phyloP scores from a whole-genome alignment of 2,888 invertebrate genomes.

The Cenopis cana region DNA sequence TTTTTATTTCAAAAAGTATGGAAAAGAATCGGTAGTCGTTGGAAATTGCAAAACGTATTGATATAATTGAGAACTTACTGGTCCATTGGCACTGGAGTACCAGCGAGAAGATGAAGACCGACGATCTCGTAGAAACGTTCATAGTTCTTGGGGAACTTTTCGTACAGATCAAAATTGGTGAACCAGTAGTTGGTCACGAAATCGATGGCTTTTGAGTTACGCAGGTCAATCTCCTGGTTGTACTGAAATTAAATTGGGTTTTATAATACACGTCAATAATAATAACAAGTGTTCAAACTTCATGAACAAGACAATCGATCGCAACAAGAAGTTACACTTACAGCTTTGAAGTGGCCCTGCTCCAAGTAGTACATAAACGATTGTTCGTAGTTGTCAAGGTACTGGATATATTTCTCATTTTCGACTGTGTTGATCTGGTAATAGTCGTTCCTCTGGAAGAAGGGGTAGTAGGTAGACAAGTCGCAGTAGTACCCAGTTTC shows the following conservation, averaged over 20 bases:
- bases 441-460: conserved; percentile 85
- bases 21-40: no score
- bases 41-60: not conserved
- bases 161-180: conserved; percentile 80
- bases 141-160: conserved; percentile 63
- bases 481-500: conserved; percentile 68
- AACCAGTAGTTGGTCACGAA: conserved; percentile 84
- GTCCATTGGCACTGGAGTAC: conserved; percentile 57
- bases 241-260: conserved; percentile 56
- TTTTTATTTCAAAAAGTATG: no score
- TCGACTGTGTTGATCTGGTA: conserved; percentile 84
- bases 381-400: conserved; percentile 86
- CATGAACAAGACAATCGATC: no score
- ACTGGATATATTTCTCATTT: conserved; percentile 74
- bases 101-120: conserved; percentile 76
- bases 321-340: conserved; percentile 68
- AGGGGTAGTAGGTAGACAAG: conserved; percentile 67
- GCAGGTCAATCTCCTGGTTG: conserved; percentile 67
- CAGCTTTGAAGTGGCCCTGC: conserved; percentile 86
- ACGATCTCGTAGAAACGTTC: conserved; percentile 86
- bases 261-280: conserved; percentile 42
- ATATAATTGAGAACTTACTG: conserved; percentile 61
- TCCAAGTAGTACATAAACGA: conserved; percentile 78
- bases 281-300: not conserved
- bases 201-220: conserved; percentile 77